Base-by-base conservation (phyloP, 2,113 vertebrate genomes). In the Labeo rohita region DNA sequence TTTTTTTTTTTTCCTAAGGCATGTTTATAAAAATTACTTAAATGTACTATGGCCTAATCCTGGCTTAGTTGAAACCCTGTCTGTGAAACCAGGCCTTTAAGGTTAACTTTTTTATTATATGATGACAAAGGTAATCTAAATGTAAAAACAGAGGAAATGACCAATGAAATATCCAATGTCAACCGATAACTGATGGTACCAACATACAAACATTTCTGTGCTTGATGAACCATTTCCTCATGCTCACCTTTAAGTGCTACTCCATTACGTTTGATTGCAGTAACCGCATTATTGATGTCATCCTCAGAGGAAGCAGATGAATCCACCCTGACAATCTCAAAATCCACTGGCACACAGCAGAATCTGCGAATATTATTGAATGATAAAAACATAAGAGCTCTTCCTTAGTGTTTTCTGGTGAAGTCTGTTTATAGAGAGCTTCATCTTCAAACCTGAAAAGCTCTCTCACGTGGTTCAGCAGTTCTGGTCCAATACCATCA, bases 401-500 rank as follows among this genome's bases (percentile, higher is more conserved):
- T n/a, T 10, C 66, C 49, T 16, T 74, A 18, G 34, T 18, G 21
- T 2, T n/a, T 36, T 65, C 3, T 23, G 3, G 4, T 59, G 18
- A 83, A 52, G 75, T 49, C 11, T 47, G 39, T 15, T 68, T 34
- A 36, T 47, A 75, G 6, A 13, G 4, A 36, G 23, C 83, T 34
- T 34, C 23, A 15, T 77, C 28, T 2, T 52, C 87, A 88, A 49
- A 97, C 96, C 95, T 93, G 92, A 97, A 97, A 4, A 97, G 91
- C n/a, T 96, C 95, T 56, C 93, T 92, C 54, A 96, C 95, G 0
- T 96, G 95, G 52, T 93, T 85, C 90, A 95, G 93, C 83, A 96
- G 93, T 87, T 97, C 96, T 0, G 96, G 96, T 73, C 96, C 96
- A 0, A 97, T 96, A 54, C 96, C 96, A 1, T 97, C 96, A 0